These are phyloP conservation scores for Anguilla obscura DNA, from an alignment of 2,797 vertebrate genomes.

Conservation along the genomic window DNA sequence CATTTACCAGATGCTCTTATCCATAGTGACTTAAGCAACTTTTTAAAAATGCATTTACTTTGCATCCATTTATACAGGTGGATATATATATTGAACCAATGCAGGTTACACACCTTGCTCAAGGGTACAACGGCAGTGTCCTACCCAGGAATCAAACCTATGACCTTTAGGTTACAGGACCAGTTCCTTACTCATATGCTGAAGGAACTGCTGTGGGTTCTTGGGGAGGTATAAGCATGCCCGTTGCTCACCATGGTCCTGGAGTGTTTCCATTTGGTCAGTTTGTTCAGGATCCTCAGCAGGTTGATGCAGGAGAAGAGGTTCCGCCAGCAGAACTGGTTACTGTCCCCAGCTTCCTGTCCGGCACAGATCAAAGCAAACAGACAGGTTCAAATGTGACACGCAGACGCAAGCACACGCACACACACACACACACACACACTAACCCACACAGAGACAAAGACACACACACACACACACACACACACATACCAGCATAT, in stretches of 20 bases:
- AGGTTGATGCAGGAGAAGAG: constrained; percentile 95
- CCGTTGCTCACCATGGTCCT: constrained; percentile 84
- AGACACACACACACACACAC: constrained; percentile 23
- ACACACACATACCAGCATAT: neutral
- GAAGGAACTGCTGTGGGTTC: neutral
- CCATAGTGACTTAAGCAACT: no score
- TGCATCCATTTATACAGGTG: no score
- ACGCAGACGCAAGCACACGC: constrained; percentile 20
- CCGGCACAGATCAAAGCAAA: constrained; percentile 9
- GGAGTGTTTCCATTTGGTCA: constrained; percentile 98
- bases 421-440: constrained; percentile 18
- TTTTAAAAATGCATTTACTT: no score
- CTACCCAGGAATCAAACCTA: no score
- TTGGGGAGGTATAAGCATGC: neutral
- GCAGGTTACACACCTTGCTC: no score
- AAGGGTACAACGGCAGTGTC: no score
- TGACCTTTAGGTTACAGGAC: no score
- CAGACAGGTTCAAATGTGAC: neutral
- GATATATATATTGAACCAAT: no score
- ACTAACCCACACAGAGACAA: constrained; percentile 26
- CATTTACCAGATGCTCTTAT: no score
- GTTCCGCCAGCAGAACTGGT: constrained; percentile 96
- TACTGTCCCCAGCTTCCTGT: constrained; percentile 90
- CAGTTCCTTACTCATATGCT: neutral
- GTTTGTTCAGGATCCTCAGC: constrained; percentile 90